Base-by-base conservation (phyloP, 2,113 vertebrate genomes). In the Carassius gibelio region DNA sequence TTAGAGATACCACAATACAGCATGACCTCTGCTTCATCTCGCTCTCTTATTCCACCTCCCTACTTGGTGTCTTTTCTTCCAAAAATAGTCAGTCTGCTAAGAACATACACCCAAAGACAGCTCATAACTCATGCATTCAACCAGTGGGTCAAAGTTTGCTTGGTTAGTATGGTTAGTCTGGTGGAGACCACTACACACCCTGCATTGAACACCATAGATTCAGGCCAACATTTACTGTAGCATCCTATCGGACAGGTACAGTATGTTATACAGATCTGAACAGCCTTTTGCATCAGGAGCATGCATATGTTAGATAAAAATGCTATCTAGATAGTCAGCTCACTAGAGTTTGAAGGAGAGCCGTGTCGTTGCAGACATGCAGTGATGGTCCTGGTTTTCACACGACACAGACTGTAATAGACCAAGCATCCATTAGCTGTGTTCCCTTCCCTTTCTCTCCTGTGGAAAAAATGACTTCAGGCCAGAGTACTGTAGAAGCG, bases 1-100 rank as follows among this genome's bases (percentile, higher is more conserved):
- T 50, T 84, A 85, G 55, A 55, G 34, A 45, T 62, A 55, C 79
- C 62, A 75, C 83, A 81, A 69, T 81, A 74, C 52, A 81, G 50
- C 79, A 9, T 68, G 45, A 81, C 75, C 68, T 45, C 38, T 52
- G 38, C 42, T 78, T 69, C 72, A 19, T 55, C 30, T 66, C 61
- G 10, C 11, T 45, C 75, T 62, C 14, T 80, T 34, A 7, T 66
- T 80, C 34, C 45, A 23, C 21, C 17, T 23, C 75, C n/a, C 30
- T 57, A 14, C n/a, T 74, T 45, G 2, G 38, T 45, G 8, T 30
- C n/a, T 26, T 52, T 81, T 69, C 62, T 68, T 52, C 5, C 62
- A 68, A 36, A 69, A 52, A 26, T 69, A 36, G 42, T 7, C 10
- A 26, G n/a, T 59, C 21, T 59, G 57, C 57, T 59, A 59, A 59